Evolutionary conservation across 2,113 vertebrate genomes (phyloP).

Genomic region (Monarcha castaneiventris): DNA sequence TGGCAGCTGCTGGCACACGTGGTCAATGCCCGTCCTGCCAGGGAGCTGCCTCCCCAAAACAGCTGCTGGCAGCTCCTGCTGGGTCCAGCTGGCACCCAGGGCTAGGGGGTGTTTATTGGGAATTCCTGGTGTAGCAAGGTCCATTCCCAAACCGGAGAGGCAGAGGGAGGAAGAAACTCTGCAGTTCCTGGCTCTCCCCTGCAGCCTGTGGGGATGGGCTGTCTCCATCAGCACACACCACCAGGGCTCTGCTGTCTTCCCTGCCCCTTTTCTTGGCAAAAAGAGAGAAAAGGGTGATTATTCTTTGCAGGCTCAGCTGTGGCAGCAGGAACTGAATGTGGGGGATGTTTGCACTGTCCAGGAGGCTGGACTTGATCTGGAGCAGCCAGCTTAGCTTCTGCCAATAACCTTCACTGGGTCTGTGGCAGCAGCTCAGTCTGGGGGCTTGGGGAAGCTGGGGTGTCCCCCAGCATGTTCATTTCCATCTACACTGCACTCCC

Average conservation of each 20-base stretch:
- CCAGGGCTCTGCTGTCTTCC: not conserved
- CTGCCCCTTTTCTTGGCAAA: not conserved
- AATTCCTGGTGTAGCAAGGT: not conserved
- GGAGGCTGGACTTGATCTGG: not conserved
- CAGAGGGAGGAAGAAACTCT: not conserved
- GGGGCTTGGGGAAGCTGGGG: not conserved
- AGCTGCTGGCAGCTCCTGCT: not conserved
- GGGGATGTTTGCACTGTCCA: rapidly evolving
- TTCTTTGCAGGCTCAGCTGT: not conserved
- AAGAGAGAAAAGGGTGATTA: not conserved
- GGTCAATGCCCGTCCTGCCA: not conserved
- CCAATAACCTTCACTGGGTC: not conserved
- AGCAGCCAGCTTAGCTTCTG: not conserved
- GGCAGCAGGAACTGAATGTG: rapidly evolving
- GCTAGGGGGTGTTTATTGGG: not conserved
- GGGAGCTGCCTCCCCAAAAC: not conserved
- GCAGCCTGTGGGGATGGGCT: not conserved
- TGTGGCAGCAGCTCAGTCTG: not conserved
- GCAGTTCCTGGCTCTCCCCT: not conserved
- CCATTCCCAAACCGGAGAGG: not conserved
- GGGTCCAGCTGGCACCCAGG: not conserved
- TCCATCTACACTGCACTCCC: not conserved
- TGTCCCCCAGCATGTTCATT: rapidly evolving
- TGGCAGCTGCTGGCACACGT: not conserved
- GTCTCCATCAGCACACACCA: not conserved